These are phyloP conservation scores for Hyposmocoma kahamanoa DNA, from an alignment of 1,140 invertebrate species.

Conservation along the genomic window DNA sequence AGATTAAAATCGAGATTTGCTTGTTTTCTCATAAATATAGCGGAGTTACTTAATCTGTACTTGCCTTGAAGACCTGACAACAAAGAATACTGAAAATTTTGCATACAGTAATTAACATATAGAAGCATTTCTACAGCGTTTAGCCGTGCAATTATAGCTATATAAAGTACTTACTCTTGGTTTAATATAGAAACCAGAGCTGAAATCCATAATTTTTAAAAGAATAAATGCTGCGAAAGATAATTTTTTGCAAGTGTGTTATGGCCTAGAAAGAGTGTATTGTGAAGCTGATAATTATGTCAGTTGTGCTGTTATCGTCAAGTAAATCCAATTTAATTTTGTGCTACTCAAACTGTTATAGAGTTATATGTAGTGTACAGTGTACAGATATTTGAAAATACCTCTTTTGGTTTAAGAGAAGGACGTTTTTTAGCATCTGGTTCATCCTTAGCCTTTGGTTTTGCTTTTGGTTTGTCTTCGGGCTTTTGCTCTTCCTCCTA, in stretches of 20 bases:
- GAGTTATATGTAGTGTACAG: constrained; percentile 11
- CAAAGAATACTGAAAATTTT: no score
- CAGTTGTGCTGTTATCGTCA: not conserved
- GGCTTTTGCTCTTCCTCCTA: constrained; percentile 62
- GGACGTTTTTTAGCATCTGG: constrained; percentile 58
- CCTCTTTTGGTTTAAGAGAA: constrained; percentile 63
- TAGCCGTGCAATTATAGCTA: not conserved
- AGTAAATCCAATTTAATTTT: not conserved
- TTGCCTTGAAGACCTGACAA: no score
- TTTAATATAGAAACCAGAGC: not conserved
- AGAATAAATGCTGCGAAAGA: not conserved
- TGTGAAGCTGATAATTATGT: not conserved
- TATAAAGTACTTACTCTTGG: constrained; percentile 4
- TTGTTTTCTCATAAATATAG: no score
- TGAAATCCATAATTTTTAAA: not conserved
- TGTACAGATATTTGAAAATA: constrained; percentile 27
- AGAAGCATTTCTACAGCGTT: no score
- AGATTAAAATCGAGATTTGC: no score
- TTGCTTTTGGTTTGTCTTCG: constrained; percentile 62
- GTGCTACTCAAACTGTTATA: constrained; percentile 22
- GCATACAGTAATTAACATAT: no score
- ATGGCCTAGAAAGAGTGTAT: not conserved
- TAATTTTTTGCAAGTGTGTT: not conserved
- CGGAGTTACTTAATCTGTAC: no score
- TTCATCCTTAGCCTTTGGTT: constrained; percentile 52